A percentile compares a stretch with the other conserved stretches of the same genome.
Conservation (phyloP, 1,140 invertebrate genomes). For the Drosophila fuyamai region DNA sequence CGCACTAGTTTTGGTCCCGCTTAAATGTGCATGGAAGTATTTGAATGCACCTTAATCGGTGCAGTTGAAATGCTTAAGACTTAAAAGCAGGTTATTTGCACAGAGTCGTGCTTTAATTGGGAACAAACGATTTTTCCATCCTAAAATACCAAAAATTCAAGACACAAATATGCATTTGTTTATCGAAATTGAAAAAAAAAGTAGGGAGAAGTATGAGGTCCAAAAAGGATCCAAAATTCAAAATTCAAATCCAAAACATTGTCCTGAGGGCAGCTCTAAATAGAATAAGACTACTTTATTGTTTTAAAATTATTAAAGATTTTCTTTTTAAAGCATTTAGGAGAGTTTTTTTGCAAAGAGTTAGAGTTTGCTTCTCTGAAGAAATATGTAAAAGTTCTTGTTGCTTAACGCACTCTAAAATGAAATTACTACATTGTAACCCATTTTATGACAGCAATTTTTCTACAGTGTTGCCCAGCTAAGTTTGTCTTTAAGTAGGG, state of each 20-base stretch:
- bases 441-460: not conserved
- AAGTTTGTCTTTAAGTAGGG: conserved; percentile 63
- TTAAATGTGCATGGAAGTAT: conserved; percentile 9
- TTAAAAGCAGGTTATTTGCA: not conserved
- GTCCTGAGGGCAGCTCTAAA: too few relatives aligned
- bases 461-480: not conserved
- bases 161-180: not conserved
- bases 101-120: not conserved
- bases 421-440: too few relatives aligned
- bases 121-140: not conserved
- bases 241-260: too few relatives aligned
- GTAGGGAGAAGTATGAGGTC: too few relatives aligned
- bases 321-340: too few relatives aligned
- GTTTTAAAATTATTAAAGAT: not conserved
- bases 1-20: not conserved
- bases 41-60: conserved; percentile 1
- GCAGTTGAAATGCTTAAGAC: not conserved
- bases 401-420: too few relatives aligned
- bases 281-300: too few relatives aligned
- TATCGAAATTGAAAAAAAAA: too few relatives aligned
- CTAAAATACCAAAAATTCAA: not conserved
- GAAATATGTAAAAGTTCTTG: too few relatives aligned
- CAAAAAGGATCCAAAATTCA: too few relatives aligned
- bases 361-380: too few relatives aligned
- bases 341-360: too few relatives aligned